A percentile compares a stretch with the other conserved stretches of the same genome.
Evolutionary conservation across 1,140 invertebrate species (phyloP).

Genomic region (Dreissena polymorpha): DNA sequence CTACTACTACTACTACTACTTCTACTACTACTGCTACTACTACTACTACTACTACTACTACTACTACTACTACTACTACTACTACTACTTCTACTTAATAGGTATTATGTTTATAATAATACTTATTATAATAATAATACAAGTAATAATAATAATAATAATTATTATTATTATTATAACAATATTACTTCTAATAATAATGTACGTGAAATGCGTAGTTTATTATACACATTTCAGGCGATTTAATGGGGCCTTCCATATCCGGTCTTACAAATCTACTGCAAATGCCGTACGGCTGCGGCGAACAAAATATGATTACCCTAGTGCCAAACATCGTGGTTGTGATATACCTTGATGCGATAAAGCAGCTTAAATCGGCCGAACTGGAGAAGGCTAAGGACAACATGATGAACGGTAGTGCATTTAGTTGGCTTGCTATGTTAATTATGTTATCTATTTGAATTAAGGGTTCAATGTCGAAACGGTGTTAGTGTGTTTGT

Average conservation of each 20-base stretch:
- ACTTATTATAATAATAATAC: no score
- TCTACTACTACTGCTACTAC: not conserved
- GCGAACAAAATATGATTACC: constrained; percentile 96
- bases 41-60: constrained; percentile 3
- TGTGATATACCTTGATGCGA: constrained; percentile 83
- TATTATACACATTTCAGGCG: constrained; percentile 56
- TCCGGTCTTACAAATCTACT: constrained; percentile 83
- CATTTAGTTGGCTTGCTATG: not conserved
- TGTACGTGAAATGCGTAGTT: not conserved
- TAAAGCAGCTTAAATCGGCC: constrained; percentile 78
- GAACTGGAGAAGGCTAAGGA: constrained; percentile 23
- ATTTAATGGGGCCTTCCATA: constrained; percentile 70
- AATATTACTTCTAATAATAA: not conserved
- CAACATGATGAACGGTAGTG: constrained; percentile 20
- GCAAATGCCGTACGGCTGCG: constrained; percentile 91
- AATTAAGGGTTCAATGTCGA: not conserved
- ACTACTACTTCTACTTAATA: constrained; percentile 3
- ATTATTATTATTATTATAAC: not conserved
- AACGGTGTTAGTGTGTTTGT: not conserved
- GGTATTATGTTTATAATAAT: no score
- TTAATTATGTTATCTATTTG: not conserved
- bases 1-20: constrained; percentile 2
- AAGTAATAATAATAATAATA: no score
- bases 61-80: constrained; percentile 2
- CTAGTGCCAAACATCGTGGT: constrained; percentile 94